Percentiles rank a stretch among this genome's conserved stretches.
phyloP scores from a whole-genome alignment of 2,888 invertebrate genomes.

The Epistrophe eligans region DNA sequence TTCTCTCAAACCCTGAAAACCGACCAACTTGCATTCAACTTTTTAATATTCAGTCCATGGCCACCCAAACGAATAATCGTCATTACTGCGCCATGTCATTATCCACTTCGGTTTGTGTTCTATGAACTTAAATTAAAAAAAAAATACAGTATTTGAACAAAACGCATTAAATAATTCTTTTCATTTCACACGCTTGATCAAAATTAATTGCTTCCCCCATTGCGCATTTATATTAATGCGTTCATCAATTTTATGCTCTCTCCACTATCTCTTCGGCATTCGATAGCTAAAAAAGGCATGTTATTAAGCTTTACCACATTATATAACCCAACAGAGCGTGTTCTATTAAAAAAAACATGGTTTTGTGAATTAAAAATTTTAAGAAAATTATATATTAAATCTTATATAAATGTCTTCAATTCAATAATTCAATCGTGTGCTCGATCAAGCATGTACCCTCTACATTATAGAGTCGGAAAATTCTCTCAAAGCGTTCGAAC shows the following conservation, averaged over 20 bases:
- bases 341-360: conserved; percentile 36
- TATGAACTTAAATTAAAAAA: conserved; percentile 35
- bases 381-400: conserved; percentile 49
- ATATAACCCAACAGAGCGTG: conserved; percentile 12
- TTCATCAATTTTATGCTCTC: conserved; percentile 65
- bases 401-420: conserved; percentile 37
- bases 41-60: conserved; percentile 17
- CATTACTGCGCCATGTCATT: conserved; percentile 33
- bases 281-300: conserved; percentile 26
- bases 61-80: conserved; percentile 26
- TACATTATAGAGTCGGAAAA: conserved; percentile 29
- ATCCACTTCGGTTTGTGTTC: conserved; percentile 19
- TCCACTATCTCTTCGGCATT: conserved; percentile 2
- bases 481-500: conserved; percentile 4
- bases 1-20: neutral
- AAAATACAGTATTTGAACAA: neutral
- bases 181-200: conserved; percentile 30
- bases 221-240: conserved; percentile 52
- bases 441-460: conserved; percentile 33
- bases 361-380: conserved; percentile 26
- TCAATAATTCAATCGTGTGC: conserved; percentile 35
- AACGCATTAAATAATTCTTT: conserved; percentile 35
- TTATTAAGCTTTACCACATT: conserved; percentile 22
- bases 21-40: neutral
- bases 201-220: conserved; percentile 68